Evolutionary conservation across 2,888 invertebrate genomes (phyloP).

Genomic region (Eledone cirrhosa): DNA sequence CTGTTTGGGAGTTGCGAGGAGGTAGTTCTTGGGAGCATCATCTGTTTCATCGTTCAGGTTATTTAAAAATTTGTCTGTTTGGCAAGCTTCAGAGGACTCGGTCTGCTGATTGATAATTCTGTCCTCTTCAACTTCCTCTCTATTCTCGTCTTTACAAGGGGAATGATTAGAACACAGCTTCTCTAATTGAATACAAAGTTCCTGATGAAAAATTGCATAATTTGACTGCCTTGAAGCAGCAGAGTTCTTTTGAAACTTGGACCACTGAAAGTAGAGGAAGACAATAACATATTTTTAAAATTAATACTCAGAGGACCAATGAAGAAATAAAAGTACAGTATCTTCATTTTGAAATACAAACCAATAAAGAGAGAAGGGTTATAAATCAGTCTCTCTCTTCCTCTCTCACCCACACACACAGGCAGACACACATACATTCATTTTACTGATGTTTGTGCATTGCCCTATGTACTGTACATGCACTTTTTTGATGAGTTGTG

Average conservation of each 20-base stretch:
- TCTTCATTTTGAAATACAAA: no score
- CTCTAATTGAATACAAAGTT: conserved; percentile 17
- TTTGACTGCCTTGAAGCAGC: conserved; percentile 12
- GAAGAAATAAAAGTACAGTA: no score
- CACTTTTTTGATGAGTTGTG: no score
- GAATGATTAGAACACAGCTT: conserved; percentile 17
- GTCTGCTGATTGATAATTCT: no score
- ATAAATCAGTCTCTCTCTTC: no score
- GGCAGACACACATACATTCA: no score
- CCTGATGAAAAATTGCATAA: conserved; percentile 22
- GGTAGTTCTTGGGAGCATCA: conserved; percentile 24
- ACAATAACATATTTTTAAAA: not conserved
- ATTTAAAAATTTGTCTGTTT: not conserved
- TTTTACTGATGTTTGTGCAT: no score
- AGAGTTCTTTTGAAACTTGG: conserved; percentile 5
- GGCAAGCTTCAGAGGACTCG: not conserved
- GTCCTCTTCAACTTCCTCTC: not conserved
- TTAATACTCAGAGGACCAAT: not conserved
- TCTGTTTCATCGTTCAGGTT: conserved; percentile 18
- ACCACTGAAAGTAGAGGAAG: conserved; percentile 3
- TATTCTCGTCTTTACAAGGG: not conserved
- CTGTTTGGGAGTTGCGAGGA: conserved; percentile 21
- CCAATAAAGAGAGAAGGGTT: no score
- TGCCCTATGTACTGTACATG: no score
- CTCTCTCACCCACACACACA: no score